Evolutionary conservation across 2,888 invertebrate species (phyloP), one percentile per base, ranked within the genome.

Genomic region (Pseudococcus longispinus): DNA sequence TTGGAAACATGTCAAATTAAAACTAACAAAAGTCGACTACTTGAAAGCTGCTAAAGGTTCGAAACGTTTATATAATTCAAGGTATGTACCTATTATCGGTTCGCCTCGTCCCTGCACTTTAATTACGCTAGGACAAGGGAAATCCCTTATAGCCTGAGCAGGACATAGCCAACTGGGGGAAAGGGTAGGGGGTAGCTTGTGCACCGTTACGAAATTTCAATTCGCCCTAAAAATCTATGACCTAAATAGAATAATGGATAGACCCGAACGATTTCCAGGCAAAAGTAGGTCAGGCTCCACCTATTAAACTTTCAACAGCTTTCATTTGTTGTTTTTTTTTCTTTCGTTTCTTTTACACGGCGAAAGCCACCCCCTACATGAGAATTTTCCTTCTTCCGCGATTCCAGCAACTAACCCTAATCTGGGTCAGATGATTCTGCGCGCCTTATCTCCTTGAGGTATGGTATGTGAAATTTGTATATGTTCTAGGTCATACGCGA

Each of bases 381-480:
- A 44, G 42, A 51, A 42, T 83, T 83, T 83, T 46, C 83, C 83
- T 83, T 55, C 37, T 46, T 44, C 51, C 83, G 51, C 83, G 83
- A 80, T 77, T 77, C 51, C 77, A 77, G 74, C 26, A 85, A 51
- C 18, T 86, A 77, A 74, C 86, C 77, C 51, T 55, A 74, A 86
- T 86, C 46, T 86, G 86, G 86, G 86, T 86, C 80, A 86, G 74
- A 77, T 86, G 86, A 86, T 86, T 86, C 86, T 86, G 86, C 86
- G 86, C 86, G 77, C 51, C 77, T 80, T 86, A 77, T 77, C 44
- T 86, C 77, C 77, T 80, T 80, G 29, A 77, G 51, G 80, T 86
- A 80, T 80, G 86, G 86, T 74, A 32, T 86, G 86, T 77, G 80
- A 86, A 85, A 86, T 86, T 77, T 86, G 55, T 70, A 51, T 80